These are phyloP conservation scores for Scaptomyza flava DNA, from an alignment of 2,888 invertebrate species.

Conservation along the genomic window DNA sequence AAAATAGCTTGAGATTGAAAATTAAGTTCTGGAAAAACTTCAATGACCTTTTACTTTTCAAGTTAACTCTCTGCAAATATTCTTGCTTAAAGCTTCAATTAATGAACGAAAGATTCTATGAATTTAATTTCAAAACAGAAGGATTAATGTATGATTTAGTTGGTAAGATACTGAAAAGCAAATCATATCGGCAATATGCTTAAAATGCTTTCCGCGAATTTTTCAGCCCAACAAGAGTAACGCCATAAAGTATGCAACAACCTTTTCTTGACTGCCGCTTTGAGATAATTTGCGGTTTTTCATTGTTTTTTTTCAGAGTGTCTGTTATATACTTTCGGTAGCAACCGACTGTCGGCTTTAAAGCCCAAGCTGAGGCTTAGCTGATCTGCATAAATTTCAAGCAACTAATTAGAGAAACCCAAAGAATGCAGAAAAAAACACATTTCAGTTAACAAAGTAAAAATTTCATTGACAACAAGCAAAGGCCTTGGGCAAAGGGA, in stretches of 20 bases:
- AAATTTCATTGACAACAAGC: slow-evolving; percentile 50
- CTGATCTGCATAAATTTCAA: slow-evolving; percentile 73
- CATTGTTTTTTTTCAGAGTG: background rate
- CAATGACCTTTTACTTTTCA: background rate
- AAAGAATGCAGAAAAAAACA: slow-evolving; percentile 22
- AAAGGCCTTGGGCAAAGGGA: background rate
- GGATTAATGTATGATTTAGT: background rate
- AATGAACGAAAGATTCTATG: background rate
- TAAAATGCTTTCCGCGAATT: background rate
- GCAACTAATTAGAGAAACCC: slow-evolving; percentile 68
- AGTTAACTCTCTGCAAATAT: background rate
- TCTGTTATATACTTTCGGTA: slow-evolving; percentile 14
- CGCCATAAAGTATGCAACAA: slow-evolving; percentile 36
- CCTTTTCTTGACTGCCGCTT: slow-evolving; percentile 1
- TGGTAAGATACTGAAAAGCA: background rate
- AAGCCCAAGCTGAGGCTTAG: slow-evolving; percentile 20
- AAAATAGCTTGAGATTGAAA: background rate
- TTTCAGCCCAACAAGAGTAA: background rate
- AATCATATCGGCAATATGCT: background rate
- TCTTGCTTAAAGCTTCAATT: background rate
- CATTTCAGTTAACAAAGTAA: slow-evolving; percentile 24
- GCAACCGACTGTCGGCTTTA: slow-evolving; percentile 42
- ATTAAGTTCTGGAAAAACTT: background rate
- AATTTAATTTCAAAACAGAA: background rate
- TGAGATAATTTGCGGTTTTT: slow-evolving; percentile 21